Base-by-base conservation (phyloP, 2,113 vertebrate species). In the Fulmarus glacialis region DNA sequence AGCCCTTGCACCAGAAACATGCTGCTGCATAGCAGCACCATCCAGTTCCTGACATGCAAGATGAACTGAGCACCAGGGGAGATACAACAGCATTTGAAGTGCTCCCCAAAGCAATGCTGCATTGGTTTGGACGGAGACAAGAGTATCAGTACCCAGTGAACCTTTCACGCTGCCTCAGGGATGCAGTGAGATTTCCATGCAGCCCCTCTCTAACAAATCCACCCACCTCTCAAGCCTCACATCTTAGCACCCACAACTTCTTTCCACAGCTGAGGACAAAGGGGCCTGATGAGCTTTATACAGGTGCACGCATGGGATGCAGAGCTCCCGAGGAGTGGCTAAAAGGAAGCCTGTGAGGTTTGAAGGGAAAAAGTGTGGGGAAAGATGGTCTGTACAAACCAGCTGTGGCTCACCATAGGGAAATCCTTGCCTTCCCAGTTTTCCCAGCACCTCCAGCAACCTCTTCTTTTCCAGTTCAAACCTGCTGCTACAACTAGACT, bases 281-380 rank as follows among this genome's bases (percentile, higher is more conserved):
- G 32, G 16, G 10, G 26, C 42, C 60, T 3, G 0, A 53, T 16
- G 55, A 71, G 50, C 68, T 79, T 36, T 19, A 23, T 4, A 32
- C 4, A 87, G 42, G 38, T 13, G 40, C 23, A 29, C 0, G 3
- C 3, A 6, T 11, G n/a, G 52, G n/a, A 82, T 0, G 0, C 22
- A 40, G 29, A 74, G 36, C 40, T 80, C 40, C 34, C 0, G 2
- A 40, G 60, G 29, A 59, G 27, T 47, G 48, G 16, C 40, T 62
- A 43, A 71, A 66, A 66, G 12, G 48, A 68, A 89, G 43, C 11
- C 55, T 19, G 4, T 30, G 73, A 60, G 24, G 58, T 58, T 18
- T 66, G 23, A 60, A 5, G 9, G 20, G 11, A 0, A 64, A 62
- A 87, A 45, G 22, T 15, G 19, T 15, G 4, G 15, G 34, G 23